Percentiles rank a stretch among this genome's conserved stretches.
phyloP scores from a whole-genome alignment of 2,113 vertebrate species.

The Conger conger region DNA sequence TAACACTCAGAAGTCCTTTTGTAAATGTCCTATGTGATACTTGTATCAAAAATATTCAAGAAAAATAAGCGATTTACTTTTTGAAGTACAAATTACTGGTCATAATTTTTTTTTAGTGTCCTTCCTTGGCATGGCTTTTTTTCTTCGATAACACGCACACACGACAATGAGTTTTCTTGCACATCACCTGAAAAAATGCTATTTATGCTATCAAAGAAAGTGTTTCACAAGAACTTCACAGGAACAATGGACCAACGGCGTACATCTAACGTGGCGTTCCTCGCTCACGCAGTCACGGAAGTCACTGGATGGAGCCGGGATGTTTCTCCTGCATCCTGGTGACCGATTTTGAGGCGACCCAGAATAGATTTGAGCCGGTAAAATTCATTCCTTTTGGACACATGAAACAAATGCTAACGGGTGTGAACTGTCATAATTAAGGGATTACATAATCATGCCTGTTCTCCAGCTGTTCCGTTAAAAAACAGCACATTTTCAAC shows the following conservation, averaged over 20 bases:
- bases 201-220: conserved; percentile 12
- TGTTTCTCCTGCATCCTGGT: neutral
- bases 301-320: neutral
- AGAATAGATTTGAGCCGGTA: conserved; percentile 67
- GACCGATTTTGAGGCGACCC: neutral
- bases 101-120: conserved; percentile 11
- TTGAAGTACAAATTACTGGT: conserved; percentile 9
- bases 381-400: conserved; percentile 76
- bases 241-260: neutral
- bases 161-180: neutral
- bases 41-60: conserved; percentile 28
- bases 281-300: neutral
- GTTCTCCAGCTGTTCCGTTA: conserved; percentile 79
- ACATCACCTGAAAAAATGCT: conserved; percentile 9
- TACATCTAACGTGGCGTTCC: neutral
- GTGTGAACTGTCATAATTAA: conserved; percentile 70
- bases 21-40: conserved; percentile 13
- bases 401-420: conserved; percentile 69
- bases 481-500: conserved; percentile 82
- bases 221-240: conserved; percentile 9
- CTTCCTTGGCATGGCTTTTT: conserved; percentile 19
- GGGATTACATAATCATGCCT: conserved; percentile 77
- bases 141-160: neutral
- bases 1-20: conserved; percentile 15
- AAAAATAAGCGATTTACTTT: conserved; percentile 21